Conservation (phyloP, 2,888 invertebrate genomes). For the Hedychridium roseum region DNA sequence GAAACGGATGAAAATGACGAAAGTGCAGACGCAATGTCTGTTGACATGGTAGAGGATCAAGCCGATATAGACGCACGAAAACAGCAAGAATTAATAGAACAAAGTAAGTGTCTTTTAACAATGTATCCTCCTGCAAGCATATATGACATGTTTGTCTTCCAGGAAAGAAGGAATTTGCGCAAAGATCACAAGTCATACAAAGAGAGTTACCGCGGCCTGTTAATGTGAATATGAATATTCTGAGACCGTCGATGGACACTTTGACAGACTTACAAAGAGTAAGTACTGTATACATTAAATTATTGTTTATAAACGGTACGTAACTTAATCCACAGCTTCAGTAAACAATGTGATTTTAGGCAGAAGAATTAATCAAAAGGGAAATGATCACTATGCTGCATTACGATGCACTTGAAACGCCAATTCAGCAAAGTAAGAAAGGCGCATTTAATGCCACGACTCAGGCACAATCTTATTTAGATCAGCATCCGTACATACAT, state of each 20-base stretch:
- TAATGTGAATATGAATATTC: conserved; percentile 84
- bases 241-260: conserved; percentile 79
- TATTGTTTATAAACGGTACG: too few species aligned
- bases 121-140: conserved; percentile 1
- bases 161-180: conserved; percentile 74
- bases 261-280: conserved; percentile 85
- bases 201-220: conserved; percentile 78
- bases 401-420: conserved; percentile 85
- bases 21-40: conserved; percentile 50
- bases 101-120: conserved; percentile 63
- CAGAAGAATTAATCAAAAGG: conserved; percentile 93
- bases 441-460: conserved; percentile 65
- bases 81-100: conserved; percentile 74
- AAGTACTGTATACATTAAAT: too few species aligned
- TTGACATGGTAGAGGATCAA: conserved; percentile 77
- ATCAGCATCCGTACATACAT: conserved; percentile 85
- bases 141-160: conserved; percentile 12
- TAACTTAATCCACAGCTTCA: too few species aligned
- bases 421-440: conserved; percentile 69
- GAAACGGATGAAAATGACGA: conserved; percentile 75
- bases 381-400: conserved; percentile 97
- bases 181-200: conserved; percentile 87
- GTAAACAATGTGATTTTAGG: too few species aligned
- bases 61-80: conserved; percentile 81
- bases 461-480: conserved; percentile 82